Percentiles rank a stretch among this genome's conserved stretches.
Evolutionary conservation across 1,140 invertebrate species (phyloP).

Genomic region (Polypedilum vanderplanki): DNA sequence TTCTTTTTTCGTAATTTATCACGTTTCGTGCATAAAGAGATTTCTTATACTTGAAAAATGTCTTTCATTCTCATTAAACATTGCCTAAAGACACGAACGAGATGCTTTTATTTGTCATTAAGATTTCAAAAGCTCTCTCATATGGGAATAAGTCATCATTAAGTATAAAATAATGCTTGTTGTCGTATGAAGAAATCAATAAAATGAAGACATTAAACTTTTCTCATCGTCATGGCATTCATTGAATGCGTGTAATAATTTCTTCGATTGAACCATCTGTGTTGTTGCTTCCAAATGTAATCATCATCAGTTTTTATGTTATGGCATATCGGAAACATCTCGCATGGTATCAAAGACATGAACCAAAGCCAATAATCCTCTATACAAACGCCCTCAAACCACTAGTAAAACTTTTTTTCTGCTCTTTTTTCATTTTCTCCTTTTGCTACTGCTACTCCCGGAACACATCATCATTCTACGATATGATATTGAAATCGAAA

Average conservation of each 20-base stretch:
- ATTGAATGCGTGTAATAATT: neutral
- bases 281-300: neutral
- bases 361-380: conserved; percentile 7
- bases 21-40: neutral
- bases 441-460: neutral
- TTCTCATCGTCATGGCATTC: neutral
- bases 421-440: no score
- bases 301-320: conserved; percentile 13
- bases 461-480: conserved; percentile 2
- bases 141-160: neutral
- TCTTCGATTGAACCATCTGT: neutral
- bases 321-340: conserved; percentile 5
- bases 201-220: no score
- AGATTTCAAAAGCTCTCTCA: neutral
- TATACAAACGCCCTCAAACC: neutral
- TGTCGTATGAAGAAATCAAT: no score
- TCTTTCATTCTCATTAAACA: no score
- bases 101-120: neutral
- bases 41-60: neutral
- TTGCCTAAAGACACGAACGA: no score
- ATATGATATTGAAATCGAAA: neutral
- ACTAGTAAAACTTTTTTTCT: neutral
- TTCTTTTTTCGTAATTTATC: neutral
- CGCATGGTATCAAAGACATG: neutral
- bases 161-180: no score